Conservation (phyloP, 2,888 invertebrate genomes). For the Caenorhabditis sp. region DNA sequence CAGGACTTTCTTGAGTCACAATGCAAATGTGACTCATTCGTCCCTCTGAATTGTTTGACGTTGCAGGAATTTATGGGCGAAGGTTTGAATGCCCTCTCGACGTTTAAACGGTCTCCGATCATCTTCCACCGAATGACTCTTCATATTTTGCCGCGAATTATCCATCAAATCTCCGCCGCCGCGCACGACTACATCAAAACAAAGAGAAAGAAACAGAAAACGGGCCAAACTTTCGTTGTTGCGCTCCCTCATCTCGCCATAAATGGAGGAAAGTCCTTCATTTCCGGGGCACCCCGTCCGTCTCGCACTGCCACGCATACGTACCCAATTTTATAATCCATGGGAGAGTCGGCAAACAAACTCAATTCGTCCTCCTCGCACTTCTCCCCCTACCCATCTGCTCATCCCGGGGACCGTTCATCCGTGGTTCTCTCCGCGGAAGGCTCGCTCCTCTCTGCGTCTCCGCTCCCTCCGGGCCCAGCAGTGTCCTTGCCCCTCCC, state of each 20-base stretch:
- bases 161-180: constrained; percentile 43
- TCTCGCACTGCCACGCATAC: constrained; percentile 17
- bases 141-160: constrained; percentile 29
- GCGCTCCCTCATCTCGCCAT: constrained; percentile 3
- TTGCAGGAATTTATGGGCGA: neutral
- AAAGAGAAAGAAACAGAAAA: constrained; percentile 4
- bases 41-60: neutral
- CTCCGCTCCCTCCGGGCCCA: constrained; percentile 27
- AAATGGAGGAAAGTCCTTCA: constrained; percentile 37
- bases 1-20: neutral
- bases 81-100: neutral
- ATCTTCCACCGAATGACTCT: neutral
- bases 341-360: constrained; percentile 49
- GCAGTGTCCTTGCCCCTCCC: constrained; percentile 36
- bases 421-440: constrained; percentile 30
- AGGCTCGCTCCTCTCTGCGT: constrained; percentile 18
- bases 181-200: constrained; percentile 43
- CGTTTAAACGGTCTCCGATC: neutral
- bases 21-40: neutral
- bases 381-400: constrained; percentile 17
- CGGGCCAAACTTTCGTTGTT: neutral
- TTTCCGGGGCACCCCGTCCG: constrained; percentile 25
- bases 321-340: constrained; percentile 56
- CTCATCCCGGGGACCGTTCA: constrained; percentile 37
- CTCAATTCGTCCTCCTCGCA: constrained; percentile 32